phyloP scores from a whole-genome alignment of 2,113 vertebrate genomes.

The Caretta caretta region DNA sequence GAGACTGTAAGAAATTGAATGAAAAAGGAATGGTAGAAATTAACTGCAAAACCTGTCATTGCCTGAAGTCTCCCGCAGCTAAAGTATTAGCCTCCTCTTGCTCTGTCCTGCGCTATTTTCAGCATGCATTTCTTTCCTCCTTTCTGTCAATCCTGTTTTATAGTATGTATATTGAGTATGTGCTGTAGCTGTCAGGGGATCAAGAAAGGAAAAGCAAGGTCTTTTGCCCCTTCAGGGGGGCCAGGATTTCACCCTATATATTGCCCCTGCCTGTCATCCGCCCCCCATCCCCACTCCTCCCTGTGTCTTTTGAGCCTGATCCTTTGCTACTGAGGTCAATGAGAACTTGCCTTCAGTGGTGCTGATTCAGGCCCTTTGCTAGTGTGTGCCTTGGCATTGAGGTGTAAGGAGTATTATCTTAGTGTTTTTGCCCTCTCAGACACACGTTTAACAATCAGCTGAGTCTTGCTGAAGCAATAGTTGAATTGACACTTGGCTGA shows the following conservation, averaged over 20 bases:
- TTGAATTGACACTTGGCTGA: background rate
- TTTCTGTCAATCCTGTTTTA: background rate
- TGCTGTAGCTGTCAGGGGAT: background rate
- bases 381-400: background rate
- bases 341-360: fast-evolving
- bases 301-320: background rate
- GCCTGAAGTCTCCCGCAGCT: constrained; percentile 4
- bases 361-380: background rate
- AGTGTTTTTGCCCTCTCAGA: background rate
- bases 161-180: background rate
- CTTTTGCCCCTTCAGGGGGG: background rate
- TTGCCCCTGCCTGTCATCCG: background rate
- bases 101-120: constrained; percentile 31
- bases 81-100: background rate
- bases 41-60: background rate
- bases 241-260: background rate
- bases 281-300: background rate
- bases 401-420: background rate
- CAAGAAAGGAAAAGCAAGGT: background rate
- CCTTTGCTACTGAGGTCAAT: background rate
- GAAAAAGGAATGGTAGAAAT: constrained; percentile 37
- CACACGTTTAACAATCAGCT: background rate
- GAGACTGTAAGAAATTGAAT: background rate
- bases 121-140: constrained; percentile 15
- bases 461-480: background rate